Conservation (phyloP, 2,113 vertebrate species). For the Hylia prasina region DNA sequence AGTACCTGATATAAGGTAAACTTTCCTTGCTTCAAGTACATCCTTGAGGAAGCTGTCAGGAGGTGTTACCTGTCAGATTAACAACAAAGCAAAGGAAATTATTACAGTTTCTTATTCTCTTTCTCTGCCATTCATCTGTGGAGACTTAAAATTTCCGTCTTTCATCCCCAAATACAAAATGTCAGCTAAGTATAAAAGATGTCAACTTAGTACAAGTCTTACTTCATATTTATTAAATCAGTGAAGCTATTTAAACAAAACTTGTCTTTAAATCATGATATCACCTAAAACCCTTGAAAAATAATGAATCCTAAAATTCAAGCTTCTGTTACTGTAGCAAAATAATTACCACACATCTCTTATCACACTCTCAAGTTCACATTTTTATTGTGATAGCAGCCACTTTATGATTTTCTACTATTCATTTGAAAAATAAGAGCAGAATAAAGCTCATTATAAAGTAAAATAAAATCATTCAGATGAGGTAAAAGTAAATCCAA, state of each 20-base stretch:
- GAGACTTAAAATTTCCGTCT: not conserved
- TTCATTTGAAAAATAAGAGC: not conserved
- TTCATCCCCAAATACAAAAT: not conserved
- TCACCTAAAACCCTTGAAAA: not conserved
- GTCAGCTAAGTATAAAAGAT: not conserved
- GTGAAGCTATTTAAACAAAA: not conserved
- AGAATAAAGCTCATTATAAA: not conserved
- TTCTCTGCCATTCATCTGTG: not conserved
- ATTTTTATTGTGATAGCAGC: not conserved
- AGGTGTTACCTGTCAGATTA: not conserved
- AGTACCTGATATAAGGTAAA: fast-evolving
- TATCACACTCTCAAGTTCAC: not conserved
- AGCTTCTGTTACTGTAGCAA: not conserved
- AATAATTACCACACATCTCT: not conserved
- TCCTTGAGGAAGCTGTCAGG: not conserved
- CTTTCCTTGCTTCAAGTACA: not conserved
- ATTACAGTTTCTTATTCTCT: not conserved
- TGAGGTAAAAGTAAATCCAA: slow-evolving; percentile 21
- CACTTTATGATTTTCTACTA: not conserved
- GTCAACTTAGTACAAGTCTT: not conserved
- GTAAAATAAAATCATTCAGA: slow-evolving; percentile 32
- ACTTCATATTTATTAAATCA: not conserved
- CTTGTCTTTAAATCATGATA: not conserved
- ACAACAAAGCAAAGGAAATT: not conserved
- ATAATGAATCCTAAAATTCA: not conserved